Evolutionary conservation across 2,888 invertebrate species (phyloP), one percentile per base, ranked within the genome.

Genomic region (Odontothrips loti): DNA sequence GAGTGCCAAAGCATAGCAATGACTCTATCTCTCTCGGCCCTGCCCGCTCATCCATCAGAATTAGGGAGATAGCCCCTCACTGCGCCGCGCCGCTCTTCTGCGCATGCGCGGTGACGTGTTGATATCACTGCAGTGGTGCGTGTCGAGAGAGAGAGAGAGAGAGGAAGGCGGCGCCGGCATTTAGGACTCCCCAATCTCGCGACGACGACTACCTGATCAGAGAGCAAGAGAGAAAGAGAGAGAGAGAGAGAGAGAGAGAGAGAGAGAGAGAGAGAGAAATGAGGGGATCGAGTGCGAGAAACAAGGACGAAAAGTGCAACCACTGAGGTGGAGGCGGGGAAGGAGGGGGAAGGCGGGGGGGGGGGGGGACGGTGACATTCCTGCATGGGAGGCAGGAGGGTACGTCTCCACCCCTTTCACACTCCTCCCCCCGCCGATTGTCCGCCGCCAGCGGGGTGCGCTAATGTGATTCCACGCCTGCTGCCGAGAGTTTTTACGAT

Each of bases 391-490:
- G 3, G 34, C 3, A 43, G 3, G 34, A 6, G 34, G 34, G 2
- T 43, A 6, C 34, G 34, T 43, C 6, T 11, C 58, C 15, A 15
- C 58, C 10, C 58, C 58, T 20, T 58, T 58, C 58, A 20, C 58
- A 6, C 58, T 1, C 58, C 34, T 6, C 34, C 34, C 34, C 34
- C 58, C 58, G 11, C 15, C 58, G 6, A 20, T 58, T 58, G 20
- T 58, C 6, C 58, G 15, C 58, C 58, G 3, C 6, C 34, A 43
- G 23, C 68, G 23, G 68, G 68, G 68, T 75, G 68, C 68, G 68
- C 68, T 75, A 75, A 75, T 75, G 68, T 27, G 27, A 75, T 75
- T 75, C 68, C 68, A 75, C 68, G 68, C 68, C 68, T 75, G 68
- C 68, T 43, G 34, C 34, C 34, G 34, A 43, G n/a, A 68, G 68